Conservation (phyloP, 2,113 vertebrate species). For the Girardinichthys multiradiatus region DNA sequence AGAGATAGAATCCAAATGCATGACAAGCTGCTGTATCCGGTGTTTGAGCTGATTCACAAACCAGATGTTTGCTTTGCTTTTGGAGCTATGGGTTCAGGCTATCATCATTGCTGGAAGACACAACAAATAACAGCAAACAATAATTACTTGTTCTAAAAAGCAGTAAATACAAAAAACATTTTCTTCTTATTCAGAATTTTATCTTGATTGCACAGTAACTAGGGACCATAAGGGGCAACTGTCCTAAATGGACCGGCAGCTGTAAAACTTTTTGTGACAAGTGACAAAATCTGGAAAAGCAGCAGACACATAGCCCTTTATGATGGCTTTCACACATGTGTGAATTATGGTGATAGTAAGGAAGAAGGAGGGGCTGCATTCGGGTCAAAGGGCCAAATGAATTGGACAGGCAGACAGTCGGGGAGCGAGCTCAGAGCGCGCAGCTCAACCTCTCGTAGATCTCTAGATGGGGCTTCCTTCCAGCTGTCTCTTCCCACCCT, state of each 20-base stretch:
- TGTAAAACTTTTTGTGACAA: slow-evolving; percentile 26
- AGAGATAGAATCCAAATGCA: slow-evolving; percentile 69
- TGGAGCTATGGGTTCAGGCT: slow-evolving; percentile 53
- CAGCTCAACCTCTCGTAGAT: slow-evolving; percentile 61
- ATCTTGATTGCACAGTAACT: background rate
- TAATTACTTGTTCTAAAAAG: slow-evolving; percentile 36
- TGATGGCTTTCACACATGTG: slow-evolving; percentile 56
- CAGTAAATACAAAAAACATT: slow-evolving; percentile 44
- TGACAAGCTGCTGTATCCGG: slow-evolving; percentile 76
- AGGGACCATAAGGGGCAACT: background rate
- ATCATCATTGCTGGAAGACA: slow-evolving; percentile 47
- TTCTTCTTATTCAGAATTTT: slow-evolving; percentile 2
- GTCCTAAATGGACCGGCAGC: slow-evolving; percentile 2
- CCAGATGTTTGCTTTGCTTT: slow-evolving; percentile 75
- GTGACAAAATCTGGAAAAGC: background rate
- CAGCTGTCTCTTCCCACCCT: slow-evolving; percentile 84
- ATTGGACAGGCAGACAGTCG: slow-evolving; percentile 53
- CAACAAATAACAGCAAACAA: slow-evolving; percentile 41
- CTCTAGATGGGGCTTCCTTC: slow-evolving; percentile 85
- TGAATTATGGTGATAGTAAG: slow-evolving; percentile 30
- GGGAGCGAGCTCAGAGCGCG: slow-evolving; percentile 34
- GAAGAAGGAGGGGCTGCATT: slow-evolving; percentile 16
- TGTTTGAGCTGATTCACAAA: slow-evolving; percentile 78
- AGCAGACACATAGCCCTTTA: slow-evolving; percentile 22
- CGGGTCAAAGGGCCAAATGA: slow-evolving; percentile 70